These are phyloP conservation scores for Mayetiola destructor DNA, from an alignment of 2,888 invertebrate species.

Conservation along the genomic window DNA sequence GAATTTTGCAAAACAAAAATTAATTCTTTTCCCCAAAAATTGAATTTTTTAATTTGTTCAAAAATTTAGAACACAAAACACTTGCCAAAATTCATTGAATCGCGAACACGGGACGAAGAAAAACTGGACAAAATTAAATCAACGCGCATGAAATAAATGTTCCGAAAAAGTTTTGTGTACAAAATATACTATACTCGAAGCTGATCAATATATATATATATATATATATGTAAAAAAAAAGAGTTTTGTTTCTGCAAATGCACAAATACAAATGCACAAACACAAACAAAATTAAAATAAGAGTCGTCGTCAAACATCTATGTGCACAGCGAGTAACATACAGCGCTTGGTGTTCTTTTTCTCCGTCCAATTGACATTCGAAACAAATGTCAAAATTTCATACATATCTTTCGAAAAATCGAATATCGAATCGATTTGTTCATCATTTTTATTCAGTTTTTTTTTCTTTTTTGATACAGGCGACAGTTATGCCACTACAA, in stretches of 20 bases:
- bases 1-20: neutral
- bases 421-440: neutral
- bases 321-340: too few relatives aligned
- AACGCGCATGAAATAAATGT: neutral
- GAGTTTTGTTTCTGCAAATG: neutral
- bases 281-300: too few relatives aligned
- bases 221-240: neutral
- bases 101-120: too few relatives aligned
- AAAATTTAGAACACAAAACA: neutral
- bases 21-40: neutral
- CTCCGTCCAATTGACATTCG: too few relatives aligned
- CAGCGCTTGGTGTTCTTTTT: too few relatives aligned
- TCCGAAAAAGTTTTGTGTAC: neutral
- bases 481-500: constrained; percentile 5
- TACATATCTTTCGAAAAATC: too few relatives aligned
- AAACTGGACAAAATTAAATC: neutral
- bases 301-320: too few relatives aligned
- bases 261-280: neutral
- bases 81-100: too few relatives aligned
- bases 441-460: neutral
- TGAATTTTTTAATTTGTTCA: neutral
- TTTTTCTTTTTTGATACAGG: neutral
- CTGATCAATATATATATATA: too few relatives aligned
- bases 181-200: constrained; percentile 3
- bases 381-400: too few relatives aligned